Evolutionary conservation across 2,797 vertebrate species (phyloP).

Genomic region (Rhynchotus rufescens): DNA sequence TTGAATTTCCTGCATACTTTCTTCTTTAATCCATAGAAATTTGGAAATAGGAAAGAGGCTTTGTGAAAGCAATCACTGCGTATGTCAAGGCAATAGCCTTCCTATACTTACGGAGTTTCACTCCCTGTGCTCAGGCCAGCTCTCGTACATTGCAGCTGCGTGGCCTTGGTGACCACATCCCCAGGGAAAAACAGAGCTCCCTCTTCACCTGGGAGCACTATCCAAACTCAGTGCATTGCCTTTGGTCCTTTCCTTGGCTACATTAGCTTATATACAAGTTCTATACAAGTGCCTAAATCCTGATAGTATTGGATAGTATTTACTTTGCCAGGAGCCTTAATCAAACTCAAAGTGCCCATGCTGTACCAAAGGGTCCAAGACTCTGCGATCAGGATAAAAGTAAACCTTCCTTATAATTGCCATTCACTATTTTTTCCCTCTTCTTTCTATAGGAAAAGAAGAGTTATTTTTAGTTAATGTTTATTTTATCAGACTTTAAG

Average conservation of each 20-base stretch:
- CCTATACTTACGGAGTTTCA: background rate
- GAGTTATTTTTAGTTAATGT: background rate
- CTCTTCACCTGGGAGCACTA: background rate
- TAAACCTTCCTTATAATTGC: background rate
- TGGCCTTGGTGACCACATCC: too few relatives aligned
- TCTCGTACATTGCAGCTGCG: background rate
- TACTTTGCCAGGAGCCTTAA: background rate
- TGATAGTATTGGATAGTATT: background rate
- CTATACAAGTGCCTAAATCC: background rate
- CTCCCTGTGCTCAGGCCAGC: background rate
- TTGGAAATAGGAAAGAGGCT: background rate
- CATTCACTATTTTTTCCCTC: background rate
- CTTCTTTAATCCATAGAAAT: too few relatives aligned
- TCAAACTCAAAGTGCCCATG: background rate
- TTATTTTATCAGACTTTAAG: background rate
- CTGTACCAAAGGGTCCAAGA: background rate
- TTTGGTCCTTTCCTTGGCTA: background rate
- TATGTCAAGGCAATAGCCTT: background rate
- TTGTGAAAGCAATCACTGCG: background rate
- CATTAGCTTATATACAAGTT: background rate
- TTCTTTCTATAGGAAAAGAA: background rate
- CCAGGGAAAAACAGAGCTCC: background rate
- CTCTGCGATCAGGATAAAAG: background rate
- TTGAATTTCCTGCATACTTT: background rate
- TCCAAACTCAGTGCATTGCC: too few relatives aligned